Percentiles rank a stretch among this genome's conserved stretches.
phyloP scores from a whole-genome alignment of 2,113 vertebrate genomes.

The Pyrgilauda ruficollis region DNA sequence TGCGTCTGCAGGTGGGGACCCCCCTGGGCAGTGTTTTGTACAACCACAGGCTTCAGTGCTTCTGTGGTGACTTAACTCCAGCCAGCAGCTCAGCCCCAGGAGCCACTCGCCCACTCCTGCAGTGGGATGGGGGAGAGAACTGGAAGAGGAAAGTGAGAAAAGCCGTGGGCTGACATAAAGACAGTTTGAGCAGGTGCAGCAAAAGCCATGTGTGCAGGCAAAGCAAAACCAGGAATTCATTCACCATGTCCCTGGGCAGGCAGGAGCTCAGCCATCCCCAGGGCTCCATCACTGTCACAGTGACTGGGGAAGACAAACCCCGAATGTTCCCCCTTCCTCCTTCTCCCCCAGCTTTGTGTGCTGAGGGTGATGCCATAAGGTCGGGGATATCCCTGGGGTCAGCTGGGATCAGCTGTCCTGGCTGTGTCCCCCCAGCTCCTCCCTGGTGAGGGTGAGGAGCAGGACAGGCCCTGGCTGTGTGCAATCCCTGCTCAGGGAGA shows the following conservation, averaged over 20 bases:
- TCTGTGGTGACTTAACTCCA: neutral
- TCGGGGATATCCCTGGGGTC: neutral
- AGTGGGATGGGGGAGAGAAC: neutral
- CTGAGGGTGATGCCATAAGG: fast-evolving
- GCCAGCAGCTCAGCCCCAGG: neutral
- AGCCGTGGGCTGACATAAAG: neutral
- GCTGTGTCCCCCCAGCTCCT: neutral
- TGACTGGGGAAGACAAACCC: neutral
- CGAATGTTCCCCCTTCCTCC: neutral
- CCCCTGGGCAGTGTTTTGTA: neutral
- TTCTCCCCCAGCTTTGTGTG: neutral
- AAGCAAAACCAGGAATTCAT: neutral
- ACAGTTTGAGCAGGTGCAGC: neutral
- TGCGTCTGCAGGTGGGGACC: neutral
- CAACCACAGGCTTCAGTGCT: neutral
- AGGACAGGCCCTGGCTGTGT: neutral
- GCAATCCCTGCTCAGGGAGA: neutral
- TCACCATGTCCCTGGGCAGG: neutral
- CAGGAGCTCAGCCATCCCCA: neutral
- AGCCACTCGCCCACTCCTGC: neutral
- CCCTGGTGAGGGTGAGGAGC: neutral
- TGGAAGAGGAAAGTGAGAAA: neutral
- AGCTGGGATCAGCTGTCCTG: neutral
- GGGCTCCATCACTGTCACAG: neutral
- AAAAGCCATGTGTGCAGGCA: neutral